Evolutionary conservation across 2,888 invertebrate species (phyloP).

Genomic region (Oxycera nigricornis): DNA sequence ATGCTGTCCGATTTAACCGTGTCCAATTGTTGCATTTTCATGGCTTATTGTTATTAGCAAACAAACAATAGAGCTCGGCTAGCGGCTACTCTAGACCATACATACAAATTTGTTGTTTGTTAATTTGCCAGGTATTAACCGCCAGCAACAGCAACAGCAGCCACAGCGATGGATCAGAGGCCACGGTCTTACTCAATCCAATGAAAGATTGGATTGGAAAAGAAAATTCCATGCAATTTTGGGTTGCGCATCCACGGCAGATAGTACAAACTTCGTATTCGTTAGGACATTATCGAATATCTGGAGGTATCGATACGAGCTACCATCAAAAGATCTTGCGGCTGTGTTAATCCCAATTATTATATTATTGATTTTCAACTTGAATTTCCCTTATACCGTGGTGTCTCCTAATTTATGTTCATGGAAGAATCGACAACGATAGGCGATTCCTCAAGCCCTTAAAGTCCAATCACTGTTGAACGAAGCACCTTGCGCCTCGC

Average conservation of each 20-base stretch:
- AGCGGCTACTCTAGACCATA: background rate
- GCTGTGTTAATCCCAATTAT: too few species aligned
- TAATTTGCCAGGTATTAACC: background rate
- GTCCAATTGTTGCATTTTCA: slow-evolving; percentile 27
- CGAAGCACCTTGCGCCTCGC: too few species aligned
- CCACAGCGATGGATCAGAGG: background rate
- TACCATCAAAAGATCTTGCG: too few species aligned
- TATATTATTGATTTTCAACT: too few species aligned
- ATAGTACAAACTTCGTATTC: too few species aligned
- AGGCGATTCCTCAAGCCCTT: too few species aligned
- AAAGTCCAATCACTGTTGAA: too few species aligned
- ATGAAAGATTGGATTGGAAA: slow-evolving; percentile 1
- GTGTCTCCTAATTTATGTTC: too few species aligned
- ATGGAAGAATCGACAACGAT: too few species aligned
- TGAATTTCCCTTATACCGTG: too few species aligned
- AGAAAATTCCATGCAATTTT: background rate
- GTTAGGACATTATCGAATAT: too few species aligned
- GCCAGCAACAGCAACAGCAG: background rate
- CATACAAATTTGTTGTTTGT: background rate
- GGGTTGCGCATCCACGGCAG: background rate
- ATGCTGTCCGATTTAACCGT: slow-evolving; percentile 11
- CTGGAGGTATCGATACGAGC: too few species aligned
- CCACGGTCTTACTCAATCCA: slow-evolving; percentile 14
- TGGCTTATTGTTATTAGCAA: slow-evolving; percentile 7
- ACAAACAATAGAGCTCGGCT: slow-evolving; percentile 10